Evolutionary conservation across 2,797 vertebrate genomes (phyloP).

Genomic region (Meda fulgida): DNA sequence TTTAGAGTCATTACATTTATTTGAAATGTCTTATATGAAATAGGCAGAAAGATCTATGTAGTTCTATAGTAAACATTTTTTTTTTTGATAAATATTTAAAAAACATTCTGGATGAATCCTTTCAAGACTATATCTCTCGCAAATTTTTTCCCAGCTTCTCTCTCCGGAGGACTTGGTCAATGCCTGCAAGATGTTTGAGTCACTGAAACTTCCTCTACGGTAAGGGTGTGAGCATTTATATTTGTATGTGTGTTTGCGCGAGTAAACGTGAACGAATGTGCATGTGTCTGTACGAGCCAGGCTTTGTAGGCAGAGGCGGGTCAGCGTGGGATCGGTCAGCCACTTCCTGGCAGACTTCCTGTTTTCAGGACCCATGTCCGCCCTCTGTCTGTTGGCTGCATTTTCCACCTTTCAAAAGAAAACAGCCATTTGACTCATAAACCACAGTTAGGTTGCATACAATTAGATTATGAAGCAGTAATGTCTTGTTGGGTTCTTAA

Average conservation of each 20-base stretch:
- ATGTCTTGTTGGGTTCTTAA: neutral
- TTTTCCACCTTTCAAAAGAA: conserved; percentile 69
- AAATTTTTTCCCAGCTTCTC: conserved; percentile 81
- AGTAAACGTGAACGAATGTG: conserved; percentile 35
- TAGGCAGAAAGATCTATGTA: neutral
- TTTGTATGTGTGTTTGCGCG: conserved; percentile 19
- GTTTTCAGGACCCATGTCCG: conserved; percentile 75
- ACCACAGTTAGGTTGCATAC: conserved; percentile 25
- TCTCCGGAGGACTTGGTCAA: conserved; percentile 98
- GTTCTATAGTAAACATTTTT: neutral
- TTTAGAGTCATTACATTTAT: neutral
- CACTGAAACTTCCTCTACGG: conserved; percentile 91
- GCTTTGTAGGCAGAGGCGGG: conserved; percentile 53
- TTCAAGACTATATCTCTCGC: neutral
- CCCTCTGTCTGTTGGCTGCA: conserved; percentile 69
- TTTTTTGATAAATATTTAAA: too few relatives aligned
- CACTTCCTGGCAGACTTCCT: conserved; percentile 83
- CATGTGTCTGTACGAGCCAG: conserved; percentile 38
- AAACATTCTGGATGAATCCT: neutral
- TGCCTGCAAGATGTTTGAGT: conserved; percentile 94
- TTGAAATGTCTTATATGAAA: neutral
- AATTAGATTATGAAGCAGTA: conserved; percentile 4
- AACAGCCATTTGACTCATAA: conserved; percentile 51
- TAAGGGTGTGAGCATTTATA: conserved; percentile 66
- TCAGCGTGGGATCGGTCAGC: conserved; percentile 66